These are phyloP conservation scores for Podarcis cretensis DNA, from an alignment of 2,113 vertebrate genomes.

Conservation along the genomic window DNA sequence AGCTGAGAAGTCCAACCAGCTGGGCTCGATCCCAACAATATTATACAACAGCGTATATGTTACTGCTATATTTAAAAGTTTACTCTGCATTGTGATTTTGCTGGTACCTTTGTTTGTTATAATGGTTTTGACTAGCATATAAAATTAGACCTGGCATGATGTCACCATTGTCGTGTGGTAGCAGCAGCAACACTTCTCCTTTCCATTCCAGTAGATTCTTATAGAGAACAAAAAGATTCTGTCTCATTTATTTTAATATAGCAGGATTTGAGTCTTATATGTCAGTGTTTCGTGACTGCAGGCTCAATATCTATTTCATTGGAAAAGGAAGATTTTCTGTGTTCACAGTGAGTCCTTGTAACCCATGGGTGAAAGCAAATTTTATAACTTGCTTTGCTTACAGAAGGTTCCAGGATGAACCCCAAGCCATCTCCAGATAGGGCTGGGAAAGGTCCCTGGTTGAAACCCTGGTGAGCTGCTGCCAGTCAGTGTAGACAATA, in stretches of 20 bases:
- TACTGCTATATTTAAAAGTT: conserved; percentile 57
- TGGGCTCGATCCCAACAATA: conserved; percentile 48
- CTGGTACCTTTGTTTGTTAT: neutral
- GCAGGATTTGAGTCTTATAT: neutral
- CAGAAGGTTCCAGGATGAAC: no score
- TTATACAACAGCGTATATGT: conserved; percentile 51
- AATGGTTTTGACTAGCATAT: neutral
- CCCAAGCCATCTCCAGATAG: no score
- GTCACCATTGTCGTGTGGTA: neutral
- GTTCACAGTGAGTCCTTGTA: neutral
- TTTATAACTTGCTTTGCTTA: no score
- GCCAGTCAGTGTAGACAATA: no score
- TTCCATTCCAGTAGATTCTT: neutral
- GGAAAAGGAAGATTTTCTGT: neutral
- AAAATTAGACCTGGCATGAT: neutral
- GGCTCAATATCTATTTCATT: neutral
- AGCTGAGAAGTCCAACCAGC: conserved; percentile 55
- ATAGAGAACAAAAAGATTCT: neutral
- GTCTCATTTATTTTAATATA: neutral
- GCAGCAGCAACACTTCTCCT: neutral
- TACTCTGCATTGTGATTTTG: neutral
- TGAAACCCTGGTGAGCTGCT: no score
- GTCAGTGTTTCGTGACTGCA: neutral
- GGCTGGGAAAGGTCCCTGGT: no score
- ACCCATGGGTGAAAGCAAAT: no score